Base-by-base conservation (phyloP, 2,888 invertebrate genomes). In the Epistrophe eligans region DNA sequence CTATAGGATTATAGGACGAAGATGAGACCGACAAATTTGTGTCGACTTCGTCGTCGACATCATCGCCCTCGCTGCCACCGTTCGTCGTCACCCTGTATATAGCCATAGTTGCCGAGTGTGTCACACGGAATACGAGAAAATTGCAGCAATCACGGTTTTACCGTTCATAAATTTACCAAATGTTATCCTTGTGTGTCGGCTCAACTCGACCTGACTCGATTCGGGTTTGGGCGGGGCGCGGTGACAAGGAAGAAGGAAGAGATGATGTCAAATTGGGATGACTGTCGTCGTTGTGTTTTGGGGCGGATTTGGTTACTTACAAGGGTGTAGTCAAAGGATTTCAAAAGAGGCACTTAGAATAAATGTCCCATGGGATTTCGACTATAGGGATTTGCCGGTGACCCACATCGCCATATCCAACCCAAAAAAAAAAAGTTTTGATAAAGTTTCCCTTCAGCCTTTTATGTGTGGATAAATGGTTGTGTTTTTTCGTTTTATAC, bases 81-180 rank as follows among this genome's bases (percentile, higher is more conserved):
- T n/a, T n/a, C 32, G 67, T 15, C 70, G 8, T 32, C 66, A 64
- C 50, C 52, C 15, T 45, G 15, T n/a, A n/a, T n/a, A n/a, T 62
- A 15, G 15, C 19, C n/a, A 15, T 11, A 32, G 58, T 57, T 35
- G 35, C 28, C 40, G 72, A 72, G 77, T 58, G 77, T 77, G 76
- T 71, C 79, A 71, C 62, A 84, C 74, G 77, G 77, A 82, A 82
- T 72, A 85, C 66, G 77, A 85, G 82, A 82, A 85, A 85, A 85
- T 85, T 85, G 85, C 85, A 85, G 82, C 85, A 85, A 85, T 85
- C 85, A 82, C 77, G 85, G 82, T 79, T 82, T 85, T 82, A 82
- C 85, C 85, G 85, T 85, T 85, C 85, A 85, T 85, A 85, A 85
- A 85, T 82, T 85, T 74, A 66, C 77, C 81, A 70, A 85, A 85